phyloP scores from a whole-genome alignment of 2,113 vertebrate species.

The Ancistrus triradiatus region DNA sequence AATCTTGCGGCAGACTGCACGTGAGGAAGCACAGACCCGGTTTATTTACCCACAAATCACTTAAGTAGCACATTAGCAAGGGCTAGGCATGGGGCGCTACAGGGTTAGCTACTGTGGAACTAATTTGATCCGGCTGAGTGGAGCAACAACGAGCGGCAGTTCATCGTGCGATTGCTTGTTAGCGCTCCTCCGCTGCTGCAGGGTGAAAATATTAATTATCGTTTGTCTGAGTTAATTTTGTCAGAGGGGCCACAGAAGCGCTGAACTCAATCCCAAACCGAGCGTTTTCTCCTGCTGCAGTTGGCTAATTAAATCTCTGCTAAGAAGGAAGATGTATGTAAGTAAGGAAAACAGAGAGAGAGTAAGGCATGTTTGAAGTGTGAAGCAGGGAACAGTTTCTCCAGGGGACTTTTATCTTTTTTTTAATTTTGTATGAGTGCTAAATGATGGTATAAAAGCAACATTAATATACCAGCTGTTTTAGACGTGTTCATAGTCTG shows the following conservation, averaged over 20 bases:
- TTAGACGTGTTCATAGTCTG: no score
- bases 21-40: not conserved
- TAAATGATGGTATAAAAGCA: no score
- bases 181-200: slow-evolving; percentile 46
- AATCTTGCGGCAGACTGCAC: not conserved
- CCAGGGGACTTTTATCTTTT: not conserved
- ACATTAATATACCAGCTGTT: no score
- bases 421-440: no score
- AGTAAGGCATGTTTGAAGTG: no score
- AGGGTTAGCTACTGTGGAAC: slow-evolving; percentile 22
- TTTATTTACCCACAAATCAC: slow-evolving; percentile 13
- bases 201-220: slow-evolving; percentile 64
- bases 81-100: slow-evolving; percentile 9
- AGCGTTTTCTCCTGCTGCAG: slow-evolving; percentile 49
- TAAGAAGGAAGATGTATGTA: slow-evolving; percentile 6
- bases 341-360: no score
- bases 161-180: slow-evolving; percentile 35
- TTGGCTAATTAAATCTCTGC: slow-evolving; percentile 55
- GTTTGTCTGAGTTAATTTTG: slow-evolving; percentile 59
- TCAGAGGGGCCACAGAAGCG: slow-evolving; percentile 33
- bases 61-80: slow-evolving; percentile 7
- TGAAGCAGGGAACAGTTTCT: not conserved
- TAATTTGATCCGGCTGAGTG: slow-evolving; percentile 36
- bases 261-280: slow-evolving; percentile 52
- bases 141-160: slow-evolving; percentile 20